phyloP scores from a whole-genome alignment of 1,140 invertebrate genomes.

The Chymomyza costata region DNA sequence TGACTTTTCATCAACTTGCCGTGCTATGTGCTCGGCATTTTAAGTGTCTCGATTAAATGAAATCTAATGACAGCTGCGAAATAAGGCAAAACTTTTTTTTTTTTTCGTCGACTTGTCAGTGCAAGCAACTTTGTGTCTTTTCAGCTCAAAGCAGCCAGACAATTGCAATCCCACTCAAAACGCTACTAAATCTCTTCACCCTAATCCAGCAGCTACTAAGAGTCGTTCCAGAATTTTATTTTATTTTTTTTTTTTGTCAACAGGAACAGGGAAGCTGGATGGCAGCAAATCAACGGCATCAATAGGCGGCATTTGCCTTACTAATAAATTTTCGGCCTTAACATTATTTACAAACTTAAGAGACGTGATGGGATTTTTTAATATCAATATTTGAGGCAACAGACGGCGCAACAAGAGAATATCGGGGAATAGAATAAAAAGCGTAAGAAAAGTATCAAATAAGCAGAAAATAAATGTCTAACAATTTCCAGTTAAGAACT shows the following conservation, averaged over 20 bases:
- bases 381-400: constrained; percentile 59
- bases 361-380: constrained; percentile 70
- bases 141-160: no score
- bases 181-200: no score
- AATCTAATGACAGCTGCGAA: no score
- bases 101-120: no score
- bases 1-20: constrained; percentile 5
- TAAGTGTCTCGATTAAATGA: no score
- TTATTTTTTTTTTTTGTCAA: no score
- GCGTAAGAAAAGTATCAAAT: constrained; percentile 40
- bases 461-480: constrained; percentile 63
- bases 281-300: neutral
- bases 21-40: constrained; percentile 52
- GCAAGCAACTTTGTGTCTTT: no score
- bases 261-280: no score
- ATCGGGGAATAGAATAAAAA: constrained; percentile 10
- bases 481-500: constrained; percentile 46
- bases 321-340: constrained; percentile 68
- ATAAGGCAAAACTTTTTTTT: no score
- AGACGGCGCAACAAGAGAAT: neutral
- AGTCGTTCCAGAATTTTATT: no score
- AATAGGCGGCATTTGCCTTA: constrained; percentile 27
- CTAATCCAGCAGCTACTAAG: no score
- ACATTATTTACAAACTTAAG: constrained; percentile 67
- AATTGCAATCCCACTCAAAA: no score